phyloP scores from a whole-genome alignment of 2,888 invertebrate genomes.

The Pinctada fucata region DNA sequence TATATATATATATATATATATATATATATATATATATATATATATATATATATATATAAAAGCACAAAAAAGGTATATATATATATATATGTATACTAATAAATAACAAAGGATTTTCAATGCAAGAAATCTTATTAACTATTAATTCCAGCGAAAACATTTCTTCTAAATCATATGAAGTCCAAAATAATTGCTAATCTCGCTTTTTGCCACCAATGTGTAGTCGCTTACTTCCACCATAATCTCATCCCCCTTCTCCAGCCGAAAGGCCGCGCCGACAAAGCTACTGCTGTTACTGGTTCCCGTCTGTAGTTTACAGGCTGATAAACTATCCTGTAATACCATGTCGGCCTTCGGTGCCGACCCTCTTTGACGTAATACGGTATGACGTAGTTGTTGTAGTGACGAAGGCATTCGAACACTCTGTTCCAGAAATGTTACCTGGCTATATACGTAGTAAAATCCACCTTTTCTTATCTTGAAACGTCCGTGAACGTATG shows the following conservation, averaged over 20 bases:
- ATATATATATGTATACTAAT: no score
- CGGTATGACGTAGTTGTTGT: neutral
- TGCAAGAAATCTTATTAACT: no score
- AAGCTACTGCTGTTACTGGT: constrained; percentile 31
- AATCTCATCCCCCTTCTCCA: constrained; percentile 17
- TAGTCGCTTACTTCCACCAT: constrained; percentile 26
- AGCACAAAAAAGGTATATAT: no score
- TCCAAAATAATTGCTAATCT: constrained; percentile 32
- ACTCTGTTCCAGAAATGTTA: constrained; percentile 16
- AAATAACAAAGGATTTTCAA: no score
- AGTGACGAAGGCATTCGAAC: neutral
- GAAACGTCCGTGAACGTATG: neutral
- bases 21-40: no score
- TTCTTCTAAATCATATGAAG: constrained; percentile 30
- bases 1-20: no score
- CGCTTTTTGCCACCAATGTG: neutral
- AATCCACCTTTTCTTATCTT: constrained; percentile 19
- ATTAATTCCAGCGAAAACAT: no score
- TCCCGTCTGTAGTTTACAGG: constrained; percentile 24
- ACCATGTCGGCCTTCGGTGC: neutral
- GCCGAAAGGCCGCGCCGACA: constrained; percentile 34
- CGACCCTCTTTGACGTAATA: neutral
- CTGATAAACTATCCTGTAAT: constrained; percentile 2
- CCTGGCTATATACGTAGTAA: constrained; percentile 36
- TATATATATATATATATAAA: no score